phyloP scores from a whole-genome alignment of 92 coral and sea anemone species.

The Diadumene lineata region DNA sequence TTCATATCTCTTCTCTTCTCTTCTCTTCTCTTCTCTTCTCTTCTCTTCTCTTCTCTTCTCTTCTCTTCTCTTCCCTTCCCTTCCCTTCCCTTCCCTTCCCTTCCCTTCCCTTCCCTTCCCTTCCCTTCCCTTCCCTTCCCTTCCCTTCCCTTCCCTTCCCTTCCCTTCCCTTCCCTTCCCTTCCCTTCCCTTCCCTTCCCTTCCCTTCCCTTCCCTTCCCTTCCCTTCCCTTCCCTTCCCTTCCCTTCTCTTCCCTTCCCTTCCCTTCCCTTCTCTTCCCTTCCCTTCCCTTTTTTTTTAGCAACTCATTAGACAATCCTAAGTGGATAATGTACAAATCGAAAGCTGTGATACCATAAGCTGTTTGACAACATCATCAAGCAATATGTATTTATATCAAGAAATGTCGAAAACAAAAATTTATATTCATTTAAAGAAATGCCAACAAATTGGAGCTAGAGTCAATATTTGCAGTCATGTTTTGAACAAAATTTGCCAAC shows the following conservation, averaged over 20 bases:
- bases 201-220: neutral
- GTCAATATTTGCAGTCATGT: no score
- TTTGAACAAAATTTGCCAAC: no score
- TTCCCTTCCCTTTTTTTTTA: neutral
- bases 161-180: neutral
- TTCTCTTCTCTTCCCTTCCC: neutral
- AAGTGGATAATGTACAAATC: no score
- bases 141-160: neutral
- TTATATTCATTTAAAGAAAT: no score
- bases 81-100: neutral
- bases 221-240: neutral
- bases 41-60: neutral
- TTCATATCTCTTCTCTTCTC: no score
- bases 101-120: neutral
- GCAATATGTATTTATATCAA: no score
- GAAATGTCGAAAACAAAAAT: no score
- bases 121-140: neutral
- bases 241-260: conserved; percentile 2
- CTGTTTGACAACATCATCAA: no score
- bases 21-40: neutral
- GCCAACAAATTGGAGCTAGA: no score
- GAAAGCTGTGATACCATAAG: no score
- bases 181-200: neutral
- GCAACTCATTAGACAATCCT: no score
- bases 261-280: neutral